phyloP scores from a whole-genome alignment of 2,797 vertebrate species.

The Xiphophorus birchmanni region DNA sequence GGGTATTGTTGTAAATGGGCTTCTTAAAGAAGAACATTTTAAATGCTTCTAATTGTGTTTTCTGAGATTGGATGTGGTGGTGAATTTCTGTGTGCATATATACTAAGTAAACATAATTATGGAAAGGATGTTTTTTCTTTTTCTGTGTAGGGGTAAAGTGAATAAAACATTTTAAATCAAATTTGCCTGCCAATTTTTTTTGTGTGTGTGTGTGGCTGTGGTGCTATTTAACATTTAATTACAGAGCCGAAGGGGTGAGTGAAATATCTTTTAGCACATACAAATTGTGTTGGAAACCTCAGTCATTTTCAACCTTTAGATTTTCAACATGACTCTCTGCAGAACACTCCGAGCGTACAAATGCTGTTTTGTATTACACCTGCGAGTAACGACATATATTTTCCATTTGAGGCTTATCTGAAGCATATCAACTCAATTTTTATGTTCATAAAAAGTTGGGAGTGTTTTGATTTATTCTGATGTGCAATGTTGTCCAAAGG shows the following conservation, averaged over 20 bases:
- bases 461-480: background rate
- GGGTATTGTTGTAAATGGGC: slow-evolving; percentile 41
- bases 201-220: background rate
- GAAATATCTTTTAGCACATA: background rate
- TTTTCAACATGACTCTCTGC: background rate
- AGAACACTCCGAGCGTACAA: background rate
- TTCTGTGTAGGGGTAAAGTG: slow-evolving; percentile 74
- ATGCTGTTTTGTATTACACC: background rate
- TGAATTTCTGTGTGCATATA: slow-evolving; percentile 64
- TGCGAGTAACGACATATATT: background rate
- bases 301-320: background rate
- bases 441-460: background rate
- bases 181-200: background rate
- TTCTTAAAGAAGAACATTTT: slow-evolving; percentile 31
- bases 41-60: slow-evolving; percentile 34
- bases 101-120: slow-evolving; percentile 61
- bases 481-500: background rate
- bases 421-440: background rate
- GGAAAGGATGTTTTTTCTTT: slow-evolving; percentile 59
- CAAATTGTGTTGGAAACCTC: background rate
- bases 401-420: background rate
- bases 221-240: background rate
- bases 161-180: slow-evolving; percentile 78
- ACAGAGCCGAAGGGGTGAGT: background rate
- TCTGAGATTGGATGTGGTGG: slow-evolving; percentile 51